Percentiles rank a stretch among this genome's conserved stretches.
Conservation (phyloP, 2,888 invertebrate genomes). For the Plemyria rubiginata region DNA sequence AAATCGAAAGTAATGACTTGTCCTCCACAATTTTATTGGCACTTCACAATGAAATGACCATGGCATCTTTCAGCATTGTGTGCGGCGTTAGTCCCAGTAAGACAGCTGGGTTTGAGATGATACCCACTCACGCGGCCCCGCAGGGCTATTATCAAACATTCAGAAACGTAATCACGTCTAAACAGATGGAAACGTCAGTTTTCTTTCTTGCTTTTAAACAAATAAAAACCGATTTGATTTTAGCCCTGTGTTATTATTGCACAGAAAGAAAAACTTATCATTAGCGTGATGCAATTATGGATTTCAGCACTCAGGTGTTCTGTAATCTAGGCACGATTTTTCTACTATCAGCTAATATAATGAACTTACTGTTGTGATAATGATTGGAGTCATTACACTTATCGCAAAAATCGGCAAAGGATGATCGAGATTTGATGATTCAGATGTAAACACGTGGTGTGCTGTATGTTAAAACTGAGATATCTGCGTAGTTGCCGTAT, state of each 20-base stretch:
- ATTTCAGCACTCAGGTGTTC: not conserved
- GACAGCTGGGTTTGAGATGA: not conserved
- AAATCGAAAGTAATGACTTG: not conserved
- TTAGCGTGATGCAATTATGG: not conserved
- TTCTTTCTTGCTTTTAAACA: not conserved
- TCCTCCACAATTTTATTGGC: too few relatives aligned
- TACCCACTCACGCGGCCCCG: not conserved
- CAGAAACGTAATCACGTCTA: too few relatives aligned
- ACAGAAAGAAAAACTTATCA: not conserved
- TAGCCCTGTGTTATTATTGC: not conserved
- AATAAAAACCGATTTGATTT: not conserved
- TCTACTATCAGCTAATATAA: not conserved
- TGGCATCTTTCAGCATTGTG: not conserved
- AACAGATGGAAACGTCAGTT: not conserved
- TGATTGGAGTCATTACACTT: slow-evolving; percentile 10
- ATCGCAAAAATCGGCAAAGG: slow-evolving; percentile 39
- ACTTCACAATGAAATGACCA: not conserved
- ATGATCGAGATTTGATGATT: slow-evolving; percentile 45
- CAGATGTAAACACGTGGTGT: slow-evolving; percentile 51
- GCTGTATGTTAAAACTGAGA: slow-evolving; percentile 47
- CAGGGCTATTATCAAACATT: not conserved
- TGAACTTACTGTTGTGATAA: not conserved
- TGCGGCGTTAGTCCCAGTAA: not conserved
- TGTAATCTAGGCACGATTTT: slow-evolving; percentile 1
- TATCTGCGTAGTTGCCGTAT: slow-evolving; percentile 54